Evolutionary conservation across 2,797 vertebrate species (phyloP), one percentile per base, ranked within the genome.

Genomic region (Heteromormyrus szaboi): DNA sequence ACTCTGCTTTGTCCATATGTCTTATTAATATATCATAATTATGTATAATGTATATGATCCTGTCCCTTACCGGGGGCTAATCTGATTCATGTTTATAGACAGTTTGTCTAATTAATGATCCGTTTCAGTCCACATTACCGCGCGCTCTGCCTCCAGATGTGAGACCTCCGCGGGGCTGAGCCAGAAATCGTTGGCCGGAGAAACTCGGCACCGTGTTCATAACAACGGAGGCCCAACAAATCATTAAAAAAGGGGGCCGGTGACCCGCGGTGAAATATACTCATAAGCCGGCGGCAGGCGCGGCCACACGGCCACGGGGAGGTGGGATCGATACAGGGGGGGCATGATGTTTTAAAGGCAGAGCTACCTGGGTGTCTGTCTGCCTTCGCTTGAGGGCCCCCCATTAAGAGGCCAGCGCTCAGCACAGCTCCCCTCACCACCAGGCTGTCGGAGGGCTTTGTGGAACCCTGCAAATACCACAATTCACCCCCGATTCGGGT

Each of bases 11-110:
- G 56, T 85, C 93, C 93, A 95, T 95, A 94, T 95, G 94, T 92
- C 89, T 95, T 93, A 94, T 94, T 92, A 94, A 95, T 94, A 92
- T 89, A 93, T 92, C 92, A 94, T 93, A 88, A 85, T 90, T 92
- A 93, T 94, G 90, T 91, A 94, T 94, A 93, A 95, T 92, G 90
- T 88, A 95, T 94, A 89, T 89, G 76, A 91, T 91, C 25, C n/a
- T 54, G 51, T 53, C 51, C 25, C 17, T 86, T 54, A 17, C 14
- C 4, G 5, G 29, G 85, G 51, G 84, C 84, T 85, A 56, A 88
- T 85, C 56, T 50, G 83, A 85, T 50, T 41, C 83, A 48, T 87
- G n/a, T 87, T 87, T n/a, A 37, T 46, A 85, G 83, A 72, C 46
- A 88, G 44, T 17, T 85, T 53, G 44, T 85, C 33, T 50, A 88